Conservation (phyloP, 2,888 invertebrate species). For the Caenorhabditis sp. region DNA sequence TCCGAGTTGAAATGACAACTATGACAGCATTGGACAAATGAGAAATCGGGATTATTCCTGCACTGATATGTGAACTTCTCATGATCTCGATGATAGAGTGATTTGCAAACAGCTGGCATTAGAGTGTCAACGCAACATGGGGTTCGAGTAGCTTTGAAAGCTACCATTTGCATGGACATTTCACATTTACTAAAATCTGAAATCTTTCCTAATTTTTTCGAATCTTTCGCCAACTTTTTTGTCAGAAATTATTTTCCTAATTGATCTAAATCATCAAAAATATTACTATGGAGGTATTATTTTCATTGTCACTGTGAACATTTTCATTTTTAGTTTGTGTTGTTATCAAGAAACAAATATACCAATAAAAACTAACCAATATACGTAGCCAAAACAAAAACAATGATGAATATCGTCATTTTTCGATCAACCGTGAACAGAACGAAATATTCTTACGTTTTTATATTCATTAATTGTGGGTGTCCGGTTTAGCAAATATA, state of each 20-base stretch:
- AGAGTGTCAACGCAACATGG: constrained; percentile 63
- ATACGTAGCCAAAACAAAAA: too few relatives aligned
- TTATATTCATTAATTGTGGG: neutral
- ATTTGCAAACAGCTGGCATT: constrained; percentile 53
- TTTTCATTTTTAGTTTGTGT: neutral
- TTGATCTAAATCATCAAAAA: too few relatives aligned
- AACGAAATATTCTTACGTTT: neutral
- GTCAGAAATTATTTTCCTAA: too few relatives aligned
- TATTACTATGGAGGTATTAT: too few relatives aligned
- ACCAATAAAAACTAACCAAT: constrained; percentile 6
- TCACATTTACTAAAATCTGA: constrained; percentile 25
- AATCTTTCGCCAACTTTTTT: neutral
- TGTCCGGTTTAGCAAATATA: neutral
- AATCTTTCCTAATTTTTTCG: neutral
- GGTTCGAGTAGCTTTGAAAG: constrained; percentile 54
- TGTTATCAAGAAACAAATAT: constrained; percentile 8
- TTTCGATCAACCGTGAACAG: neutral
- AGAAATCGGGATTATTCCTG: constrained; percentile 59
- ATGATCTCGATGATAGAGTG: constrained; percentile 53
- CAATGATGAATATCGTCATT: constrained; percentile 2
- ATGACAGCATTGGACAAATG: constrained; percentile 63
- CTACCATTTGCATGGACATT: constrained; percentile 38
- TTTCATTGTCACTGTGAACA: neutral
- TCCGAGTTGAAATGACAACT: constrained; percentile 61
- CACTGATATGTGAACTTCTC: constrained; percentile 57